Evolutionary conservation across 2,797 vertebrate species (phyloP).

Genomic region (Antennarius maculatus): DNA sequence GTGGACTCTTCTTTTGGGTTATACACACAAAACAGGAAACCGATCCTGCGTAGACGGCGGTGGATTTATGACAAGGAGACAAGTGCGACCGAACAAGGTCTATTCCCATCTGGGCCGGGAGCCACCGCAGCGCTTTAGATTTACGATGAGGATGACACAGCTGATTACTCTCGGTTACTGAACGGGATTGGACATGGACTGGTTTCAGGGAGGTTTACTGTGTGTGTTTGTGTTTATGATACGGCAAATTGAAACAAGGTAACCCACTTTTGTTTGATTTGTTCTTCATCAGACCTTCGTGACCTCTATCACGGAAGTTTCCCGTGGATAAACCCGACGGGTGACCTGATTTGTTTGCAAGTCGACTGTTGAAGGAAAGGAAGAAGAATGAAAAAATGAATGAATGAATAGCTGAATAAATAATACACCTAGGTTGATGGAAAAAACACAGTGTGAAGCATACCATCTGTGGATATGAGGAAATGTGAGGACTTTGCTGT

Average conservation of each 20-base stretch:
- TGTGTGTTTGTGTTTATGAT: constrained; percentile 60
- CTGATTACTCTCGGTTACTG: constrained; percentile 79
- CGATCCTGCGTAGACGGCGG: constrained; percentile 56
- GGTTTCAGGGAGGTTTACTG: constrained; percentile 43
- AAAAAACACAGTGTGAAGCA: constrained; percentile 59
- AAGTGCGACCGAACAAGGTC: constrained; percentile 64
- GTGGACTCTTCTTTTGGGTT: constrained; percentile 54
- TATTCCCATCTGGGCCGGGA: constrained; percentile 71
- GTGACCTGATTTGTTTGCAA: constrained; percentile 31
- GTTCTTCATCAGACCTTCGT: constrained; percentile 39
- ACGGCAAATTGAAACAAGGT: constrained; percentile 34
- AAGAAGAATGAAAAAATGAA: constrained; percentile 20
- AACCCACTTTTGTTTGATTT: constrained; percentile 48
- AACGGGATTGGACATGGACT: constrained; percentile 75
- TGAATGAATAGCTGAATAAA: constrained; percentile 29
- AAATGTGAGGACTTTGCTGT: constrained; percentile 61
- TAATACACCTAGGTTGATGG: constrained; percentile 65
- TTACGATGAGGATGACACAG: constrained; percentile 80
- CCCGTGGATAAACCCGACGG: constrained; percentile 19
- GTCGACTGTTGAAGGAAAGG: constrained; percentile 14
- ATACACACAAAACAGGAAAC: constrained; percentile 63
- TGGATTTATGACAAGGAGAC: constrained; percentile 76
- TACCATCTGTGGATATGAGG: constrained; percentile 52
- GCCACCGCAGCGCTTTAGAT: constrained; percentile 65
- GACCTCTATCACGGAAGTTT: constrained; percentile 23